Percentiles rank a stretch among this genome's conserved stretches.
These are phyloP conservation scores for Rutilus rutilus DNA, from an alignment of 2,113 vertebrate genomes.

Conservation along the genomic window DNA sequence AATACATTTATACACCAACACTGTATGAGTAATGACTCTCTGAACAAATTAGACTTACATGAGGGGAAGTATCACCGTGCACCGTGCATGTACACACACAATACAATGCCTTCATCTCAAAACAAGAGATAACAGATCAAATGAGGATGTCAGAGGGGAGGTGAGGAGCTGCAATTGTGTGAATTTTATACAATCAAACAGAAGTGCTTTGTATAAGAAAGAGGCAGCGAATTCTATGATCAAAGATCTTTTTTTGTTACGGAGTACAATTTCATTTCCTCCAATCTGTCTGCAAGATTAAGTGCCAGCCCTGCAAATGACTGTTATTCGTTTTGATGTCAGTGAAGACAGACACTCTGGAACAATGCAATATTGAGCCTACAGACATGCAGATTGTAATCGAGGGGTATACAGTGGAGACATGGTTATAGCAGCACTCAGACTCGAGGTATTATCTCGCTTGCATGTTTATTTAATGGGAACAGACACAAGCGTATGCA, in stretches of 20 bases:
- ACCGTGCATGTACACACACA: conserved; percentile 34
- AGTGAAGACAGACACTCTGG: conserved; percentile 52
- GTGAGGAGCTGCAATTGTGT: conserved; percentile 36
- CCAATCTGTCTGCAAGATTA: conserved; percentile 62
- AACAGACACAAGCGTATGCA: conserved; percentile 35
- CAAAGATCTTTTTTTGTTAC: conserved; percentile 60
- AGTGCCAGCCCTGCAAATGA: conserved; percentile 59
- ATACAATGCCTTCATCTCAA: conserved; percentile 38
- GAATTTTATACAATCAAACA: conserved; percentile 45
- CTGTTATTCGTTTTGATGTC: conserved; percentile 57
- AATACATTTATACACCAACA: not conserved
- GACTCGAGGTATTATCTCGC: conserved; percentile 10
- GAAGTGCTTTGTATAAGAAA: conserved; percentile 45
- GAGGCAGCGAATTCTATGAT: conserved; percentile 55
- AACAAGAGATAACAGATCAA: conserved; percentile 56
- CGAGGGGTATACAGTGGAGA: conserved; percentile 21
- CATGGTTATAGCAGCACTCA: conserved; percentile 23
- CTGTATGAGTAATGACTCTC: conserved; percentile 32
- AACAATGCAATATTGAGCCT: conserved; percentile 47
- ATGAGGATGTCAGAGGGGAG: conserved; percentile 41
- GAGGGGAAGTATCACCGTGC: conserved; percentile 13
- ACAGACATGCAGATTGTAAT: conserved; percentile 54
- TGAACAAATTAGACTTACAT: conserved; percentile 45
- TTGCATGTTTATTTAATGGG: conserved; percentile 36
- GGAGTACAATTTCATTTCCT: conserved; percentile 63